A percentile compares a stretch with the other conserved stretches of the same genome.
Conservation (phyloP, 2,888 invertebrate genomes). For the Melinopterus prodromus region DNA sequence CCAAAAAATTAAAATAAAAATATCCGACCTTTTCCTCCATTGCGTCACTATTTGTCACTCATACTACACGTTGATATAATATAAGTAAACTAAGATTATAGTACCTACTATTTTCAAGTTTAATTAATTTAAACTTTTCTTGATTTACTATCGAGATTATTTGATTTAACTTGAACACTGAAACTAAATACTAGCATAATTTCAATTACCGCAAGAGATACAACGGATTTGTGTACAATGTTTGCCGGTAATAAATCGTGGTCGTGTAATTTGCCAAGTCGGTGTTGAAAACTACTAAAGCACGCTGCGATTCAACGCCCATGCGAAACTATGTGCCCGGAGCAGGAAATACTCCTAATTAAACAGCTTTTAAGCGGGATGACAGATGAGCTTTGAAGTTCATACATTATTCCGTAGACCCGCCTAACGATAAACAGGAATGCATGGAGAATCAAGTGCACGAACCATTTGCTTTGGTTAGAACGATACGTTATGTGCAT, state of each 20-base stretch:
- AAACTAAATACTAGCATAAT: not conserved
- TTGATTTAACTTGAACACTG: not conserved
- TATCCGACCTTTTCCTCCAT: too few relatives aligned
- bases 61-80: too few relatives aligned
- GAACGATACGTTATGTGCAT: not conserved
- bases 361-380: not conserved
- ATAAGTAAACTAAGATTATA: too few relatives aligned
- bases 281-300: conserved; percentile 4
- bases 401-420: conserved; percentile 4
- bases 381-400: conserved; percentile 4
- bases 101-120: not conserved
- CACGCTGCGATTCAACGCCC: conserved; percentile 4
- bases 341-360: conserved; percentile 4
- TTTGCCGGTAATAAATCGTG: conserved; percentile 4
- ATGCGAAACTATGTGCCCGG: not conserved
- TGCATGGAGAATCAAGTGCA: not conserved
- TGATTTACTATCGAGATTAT: not conserved
- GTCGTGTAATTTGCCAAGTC: not conserved
- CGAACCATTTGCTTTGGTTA: not conserved
- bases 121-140: not conserved
- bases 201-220: not conserved
- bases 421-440: conserved; percentile 4
- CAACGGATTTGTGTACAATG: not conserved
- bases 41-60: too few relatives aligned
- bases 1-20: too few relatives aligned